Evolutionary conservation across 2,113 vertebrate species (phyloP).

Genomic region (Alosa alosa): DNA sequence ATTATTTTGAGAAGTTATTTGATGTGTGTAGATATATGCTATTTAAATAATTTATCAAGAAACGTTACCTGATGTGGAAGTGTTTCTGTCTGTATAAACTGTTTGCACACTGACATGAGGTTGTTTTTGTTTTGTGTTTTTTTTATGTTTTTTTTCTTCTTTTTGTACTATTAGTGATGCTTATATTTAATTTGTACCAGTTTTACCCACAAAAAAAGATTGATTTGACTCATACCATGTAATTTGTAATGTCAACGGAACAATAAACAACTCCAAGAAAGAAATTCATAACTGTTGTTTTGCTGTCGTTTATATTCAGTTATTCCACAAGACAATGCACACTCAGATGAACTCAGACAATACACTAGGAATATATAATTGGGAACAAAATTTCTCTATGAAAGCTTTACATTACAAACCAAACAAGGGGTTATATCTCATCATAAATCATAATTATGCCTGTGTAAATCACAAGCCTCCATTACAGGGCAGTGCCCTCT

Average conservation of each 20-base stretch:
- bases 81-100: constrained; percentile 97
- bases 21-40: constrained; percentile 95
- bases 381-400: background rate
- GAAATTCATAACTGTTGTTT: background rate
- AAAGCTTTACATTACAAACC: background rate
- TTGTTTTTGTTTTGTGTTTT: constrained; percentile 74
- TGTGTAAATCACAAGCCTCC: background rate
- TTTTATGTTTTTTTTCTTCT: constrained; percentile 69
- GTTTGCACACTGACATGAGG: constrained; percentile 97
- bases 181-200: constrained; percentile 88
- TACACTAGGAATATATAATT: background rate
- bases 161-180: constrained; percentile 80
- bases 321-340: background rate
- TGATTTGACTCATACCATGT: constrained; percentile 67
- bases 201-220: constrained; percentile 72
- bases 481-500: constrained; percentile 3
- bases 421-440: background rate
- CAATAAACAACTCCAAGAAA: constrained; percentile 69
- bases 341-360: background rate
- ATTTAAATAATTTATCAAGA: constrained; percentile 99
- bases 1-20: constrained; percentile 83
- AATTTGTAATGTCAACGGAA: constrained; percentile 71
- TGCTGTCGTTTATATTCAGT: constrained; percentile 26
- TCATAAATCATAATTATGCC: constrained; percentile 1
- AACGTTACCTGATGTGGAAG: constrained; percentile 87